Conservation (phyloP, 1,140 invertebrate genomes). For the Psilanteris sp. region DNA sequence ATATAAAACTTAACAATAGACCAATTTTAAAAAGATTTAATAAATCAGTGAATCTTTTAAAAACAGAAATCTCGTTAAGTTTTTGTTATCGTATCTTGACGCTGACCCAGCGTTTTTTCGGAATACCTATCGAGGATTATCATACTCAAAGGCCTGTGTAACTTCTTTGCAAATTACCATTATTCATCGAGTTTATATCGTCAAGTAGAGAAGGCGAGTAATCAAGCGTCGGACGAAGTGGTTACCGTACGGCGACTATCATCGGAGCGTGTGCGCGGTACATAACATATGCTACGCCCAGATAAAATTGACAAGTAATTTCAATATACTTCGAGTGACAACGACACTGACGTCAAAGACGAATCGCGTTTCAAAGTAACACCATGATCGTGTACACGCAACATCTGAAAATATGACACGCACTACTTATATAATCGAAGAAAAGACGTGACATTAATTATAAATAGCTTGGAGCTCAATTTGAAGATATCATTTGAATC, state of each 20-base stretch:
- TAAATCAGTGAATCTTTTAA: conserved; percentile 14
- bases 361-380: conserved; percentile 64
- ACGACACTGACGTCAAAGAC: conserved; percentile 60
- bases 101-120: conserved; percentile 36
- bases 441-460: too few species aligned
- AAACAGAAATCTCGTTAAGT: conserved; percentile 24
- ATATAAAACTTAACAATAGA: too few species aligned
- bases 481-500: too few species aligned
- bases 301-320: conserved; percentile 64
- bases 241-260: conserved; percentile 59
- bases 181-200: conserved; percentile 61
- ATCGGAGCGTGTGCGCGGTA: conserved; percentile 44
- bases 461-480: too few species aligned
- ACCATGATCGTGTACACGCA: conserved; percentile 29
- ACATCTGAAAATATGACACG: conserved; percentile 16
- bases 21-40: too few species aligned
- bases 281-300: conserved; percentile 61
- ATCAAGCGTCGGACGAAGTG: conserved; percentile 58
- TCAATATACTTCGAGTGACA: conserved; percentile 63
- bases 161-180: conserved; percentile 60
- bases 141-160: conserved; percentile 36
- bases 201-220: conserved; percentile 52
- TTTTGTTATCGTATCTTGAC: conserved; percentile 22
- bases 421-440: conserved; percentile 44
- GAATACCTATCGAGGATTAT: conserved; percentile 42